Conservation (phyloP, 2,797 vertebrate species). For the Eulemur rubriventer region DNA sequence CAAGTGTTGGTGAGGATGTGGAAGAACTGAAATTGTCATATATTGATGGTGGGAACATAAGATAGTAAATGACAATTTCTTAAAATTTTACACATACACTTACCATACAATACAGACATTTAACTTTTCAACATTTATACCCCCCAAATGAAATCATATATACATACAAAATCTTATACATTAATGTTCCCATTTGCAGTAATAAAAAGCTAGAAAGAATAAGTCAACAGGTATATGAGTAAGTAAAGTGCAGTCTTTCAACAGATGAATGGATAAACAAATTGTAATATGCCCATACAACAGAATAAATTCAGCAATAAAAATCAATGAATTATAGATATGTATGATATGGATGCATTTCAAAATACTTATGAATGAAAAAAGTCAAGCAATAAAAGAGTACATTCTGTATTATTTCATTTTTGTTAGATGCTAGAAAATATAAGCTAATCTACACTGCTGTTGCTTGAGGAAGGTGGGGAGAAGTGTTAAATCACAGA, state of each 20-base stretch:
- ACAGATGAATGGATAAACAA: background rate
- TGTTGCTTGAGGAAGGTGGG: background rate
- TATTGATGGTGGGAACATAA: background rate
- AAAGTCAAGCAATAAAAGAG: background rate
- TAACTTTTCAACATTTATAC: background rate
- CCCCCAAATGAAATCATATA: background rate
- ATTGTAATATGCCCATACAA: background rate
- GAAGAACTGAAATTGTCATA: background rate
- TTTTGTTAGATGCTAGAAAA: background rate
- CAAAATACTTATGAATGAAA: slow-evolving; percentile 1
- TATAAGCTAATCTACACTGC: background rate
- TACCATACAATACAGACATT: background rate
- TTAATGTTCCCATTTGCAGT: background rate
- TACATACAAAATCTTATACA: background rate
- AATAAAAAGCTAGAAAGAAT: background rate
- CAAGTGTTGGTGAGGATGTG: background rate
- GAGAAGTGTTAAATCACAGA: background rate
- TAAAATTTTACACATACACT: background rate
- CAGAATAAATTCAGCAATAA: background rate
- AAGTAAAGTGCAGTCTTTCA: background rate
- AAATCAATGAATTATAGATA: background rate
- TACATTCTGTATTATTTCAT: slow-evolving; percentile 4
- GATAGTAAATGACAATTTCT: background rate
- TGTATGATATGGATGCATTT: background rate
- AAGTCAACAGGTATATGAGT: background rate